Percentiles rank a stretch among this genome's conserved stretches.
These are phyloP conservation scores for Trypoxylon attenuatum DNA, from an alignment of 2,888 invertebrate species.

Conservation along the genomic window DNA sequence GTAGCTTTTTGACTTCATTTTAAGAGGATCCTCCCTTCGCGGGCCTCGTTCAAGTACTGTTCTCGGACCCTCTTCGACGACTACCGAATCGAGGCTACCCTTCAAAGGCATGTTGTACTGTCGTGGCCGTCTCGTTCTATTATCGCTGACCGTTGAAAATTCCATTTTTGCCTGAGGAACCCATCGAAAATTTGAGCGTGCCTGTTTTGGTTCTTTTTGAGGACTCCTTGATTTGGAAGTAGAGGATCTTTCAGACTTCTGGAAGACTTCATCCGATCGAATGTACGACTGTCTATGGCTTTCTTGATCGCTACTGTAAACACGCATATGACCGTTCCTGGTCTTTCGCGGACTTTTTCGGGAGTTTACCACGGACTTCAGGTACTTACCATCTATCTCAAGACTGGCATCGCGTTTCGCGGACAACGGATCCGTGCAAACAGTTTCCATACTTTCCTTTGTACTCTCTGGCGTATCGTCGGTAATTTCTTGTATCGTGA, in stretches of 20 bases:
- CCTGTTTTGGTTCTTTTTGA: slow-evolving; percentile 15
- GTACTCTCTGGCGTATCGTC: slow-evolving; percentile 5
- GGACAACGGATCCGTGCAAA: slow-evolving; percentile 5
- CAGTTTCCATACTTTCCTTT: slow-evolving; percentile 19
- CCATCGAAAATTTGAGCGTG: slow-evolving; percentile 6
- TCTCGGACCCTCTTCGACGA: slow-evolving; percentile 37
- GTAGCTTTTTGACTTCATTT: slow-evolving; percentile 71
- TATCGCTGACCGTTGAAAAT: slow-evolving; percentile 17
- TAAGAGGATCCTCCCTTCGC: slow-evolving; percentile 46
- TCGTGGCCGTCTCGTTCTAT: slow-evolving; percentile 24
- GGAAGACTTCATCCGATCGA: slow-evolving; percentile 33
- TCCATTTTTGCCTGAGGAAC: slow-evolving; percentile 18
- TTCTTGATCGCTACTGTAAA: slow-evolving; percentile 7
- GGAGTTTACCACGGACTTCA: slow-evolving; percentile 68
- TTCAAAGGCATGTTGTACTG: slow-evolving; percentile 39
- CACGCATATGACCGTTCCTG: slow-evolving; percentile 40
- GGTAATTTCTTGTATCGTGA: slow-evolving; percentile 26
- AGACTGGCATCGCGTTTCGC: slow-evolving; percentile 34
- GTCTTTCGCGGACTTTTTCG: slow-evolving; percentile 65
- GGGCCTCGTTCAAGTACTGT: slow-evolving; percentile 37
- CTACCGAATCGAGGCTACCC: slow-evolving; percentile 52
- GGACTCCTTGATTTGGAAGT: slow-evolving; percentile 23
- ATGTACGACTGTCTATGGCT: slow-evolving; percentile 12
- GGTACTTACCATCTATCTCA: slow-evolving; percentile 70
- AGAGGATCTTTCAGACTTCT: slow-evolving; percentile 22